A percentile compares a stretch with the other conserved stretches of the same genome.
phyloP scores from a whole-genome alignment of 2,797 vertebrate species.

The Monodelphis domestica region DNA sequence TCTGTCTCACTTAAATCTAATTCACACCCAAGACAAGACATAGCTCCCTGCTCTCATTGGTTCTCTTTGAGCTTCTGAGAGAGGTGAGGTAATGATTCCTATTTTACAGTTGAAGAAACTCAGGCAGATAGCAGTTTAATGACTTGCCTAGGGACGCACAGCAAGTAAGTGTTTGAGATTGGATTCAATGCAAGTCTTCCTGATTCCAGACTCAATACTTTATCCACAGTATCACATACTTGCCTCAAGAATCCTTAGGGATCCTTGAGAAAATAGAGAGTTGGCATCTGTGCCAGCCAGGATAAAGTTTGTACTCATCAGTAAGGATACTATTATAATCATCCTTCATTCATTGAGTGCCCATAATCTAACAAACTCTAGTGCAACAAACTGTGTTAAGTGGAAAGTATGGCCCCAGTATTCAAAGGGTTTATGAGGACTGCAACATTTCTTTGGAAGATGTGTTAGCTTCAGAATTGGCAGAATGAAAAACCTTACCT shows the following conservation, averaged over 20 bases:
- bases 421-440: background rate
- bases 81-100: background rate
- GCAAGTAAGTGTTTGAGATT: background rate
- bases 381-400: background rate
- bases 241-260: background rate
- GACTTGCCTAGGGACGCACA: background rate
- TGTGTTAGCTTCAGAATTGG: slow-evolving; percentile 51
- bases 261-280: background rate
- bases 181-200: background rate
- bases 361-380: background rate
- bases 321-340: background rate
- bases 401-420: background rate
- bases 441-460: background rate
- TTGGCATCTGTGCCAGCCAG: background rate
- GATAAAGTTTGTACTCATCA: background rate
- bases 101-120: background rate
- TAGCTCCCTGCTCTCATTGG: no score
- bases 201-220: background rate
- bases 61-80: background rate
- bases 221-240: background rate
- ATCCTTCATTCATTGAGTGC: background rate
- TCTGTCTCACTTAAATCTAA: no score
- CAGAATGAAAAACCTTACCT: slow-evolving; percentile 62
- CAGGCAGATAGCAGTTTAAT: background rate
- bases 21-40: no score